Base-by-base conservation (phyloP, 2,888 invertebrate genomes). In the Ectropis crepuscularia region DNA sequence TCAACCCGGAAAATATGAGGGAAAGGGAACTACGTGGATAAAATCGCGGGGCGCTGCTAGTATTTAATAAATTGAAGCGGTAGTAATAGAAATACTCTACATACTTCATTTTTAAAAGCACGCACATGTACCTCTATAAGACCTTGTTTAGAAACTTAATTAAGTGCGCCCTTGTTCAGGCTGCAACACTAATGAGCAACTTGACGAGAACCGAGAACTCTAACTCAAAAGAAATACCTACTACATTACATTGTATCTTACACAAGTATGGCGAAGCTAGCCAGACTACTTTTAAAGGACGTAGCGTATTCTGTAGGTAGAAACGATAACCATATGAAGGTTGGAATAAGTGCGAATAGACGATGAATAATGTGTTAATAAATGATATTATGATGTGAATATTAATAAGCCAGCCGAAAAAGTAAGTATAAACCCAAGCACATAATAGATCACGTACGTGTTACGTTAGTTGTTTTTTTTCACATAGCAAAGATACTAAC, bases 131-230 rank as follows among this genome's bases (percentile, higher is more conserved):
- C 48, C 16, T 39, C 12, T 6, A 49, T 43, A 49, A 12, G 39
- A 50, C 7, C 63, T 50, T 37, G 54, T 63, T 57, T 58, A 49
- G 46, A 65, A 65, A 58, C 37, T 50, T 59, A 65, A 54, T 58
- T 61, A 65, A 57, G 53, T 48, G 60, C 61, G 41, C 51, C 41
- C 10, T 50, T 51, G 51, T 41, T 41, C 16, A 57, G 50, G 54
- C 12, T 50, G 49, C 39, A 9, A 49, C 57, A 54, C 51, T 67
- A 63, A 63, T 63, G 66, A 67, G 60, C 46, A 61, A 63, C 59
- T 36, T 43, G 7, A 51, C 53, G 42, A 51, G 55, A 42, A 49
- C 41, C 53, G 42, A 51, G 55, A 42, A 49, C 41, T 38, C 36
- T 57, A 54, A 51, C 45, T 62, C 59, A 37, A 48, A 63, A 55